A percentile compares a stretch with the other conserved stretches of the same genome.
Evolutionary conservation across 2,113 vertebrate species (phyloP).

Genomic region (Oncorhynchus clarkii): DNA sequence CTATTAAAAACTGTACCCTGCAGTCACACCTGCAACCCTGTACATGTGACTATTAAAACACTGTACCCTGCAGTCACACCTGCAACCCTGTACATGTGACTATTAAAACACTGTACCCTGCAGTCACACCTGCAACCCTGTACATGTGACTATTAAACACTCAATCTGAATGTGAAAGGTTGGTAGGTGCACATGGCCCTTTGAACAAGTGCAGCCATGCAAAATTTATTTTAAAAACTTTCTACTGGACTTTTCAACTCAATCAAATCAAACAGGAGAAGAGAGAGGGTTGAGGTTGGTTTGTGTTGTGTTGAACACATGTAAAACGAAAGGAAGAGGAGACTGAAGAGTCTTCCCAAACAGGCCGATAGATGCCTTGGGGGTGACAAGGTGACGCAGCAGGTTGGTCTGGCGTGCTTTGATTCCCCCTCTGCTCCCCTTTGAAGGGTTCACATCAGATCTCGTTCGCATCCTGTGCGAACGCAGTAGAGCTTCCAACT

Average conservation of each 20-base stretch:
- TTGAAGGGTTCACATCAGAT: constrained; percentile 73
- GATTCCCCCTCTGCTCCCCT: constrained; percentile 61
- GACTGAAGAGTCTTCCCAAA: constrained; percentile 53
- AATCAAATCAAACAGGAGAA: constrained; percentile 17
- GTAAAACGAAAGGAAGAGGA: constrained; percentile 3
- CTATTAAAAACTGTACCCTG: too few relatives aligned
- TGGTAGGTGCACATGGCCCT: constrained; percentile 10
- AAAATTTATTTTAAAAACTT: background rate
- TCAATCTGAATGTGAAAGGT: constrained; percentile 3
- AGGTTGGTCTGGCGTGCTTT: constrained; percentile 67
- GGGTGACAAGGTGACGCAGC: constrained; percentile 67
- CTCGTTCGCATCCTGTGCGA: constrained; percentile 50
- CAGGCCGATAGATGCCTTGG: constrained; percentile 60
- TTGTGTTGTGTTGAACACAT: background rate
- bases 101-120: too few relatives aligned
- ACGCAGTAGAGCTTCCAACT: constrained; percentile 53
- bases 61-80: too few relatives aligned
- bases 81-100: too few relatives aligned
- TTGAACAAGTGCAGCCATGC: constrained; percentile 27
- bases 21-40: too few relatives aligned
- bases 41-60: too few relatives aligned
- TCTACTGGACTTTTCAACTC: constrained; percentile 19
- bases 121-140: too few relatives aligned
- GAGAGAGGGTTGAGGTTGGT: background rate
- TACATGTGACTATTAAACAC: too few relatives aligned